Evolutionary conservation across 2,797 vertebrate species (phyloP).

Genomic region (Cyprinella venusta): DNA sequence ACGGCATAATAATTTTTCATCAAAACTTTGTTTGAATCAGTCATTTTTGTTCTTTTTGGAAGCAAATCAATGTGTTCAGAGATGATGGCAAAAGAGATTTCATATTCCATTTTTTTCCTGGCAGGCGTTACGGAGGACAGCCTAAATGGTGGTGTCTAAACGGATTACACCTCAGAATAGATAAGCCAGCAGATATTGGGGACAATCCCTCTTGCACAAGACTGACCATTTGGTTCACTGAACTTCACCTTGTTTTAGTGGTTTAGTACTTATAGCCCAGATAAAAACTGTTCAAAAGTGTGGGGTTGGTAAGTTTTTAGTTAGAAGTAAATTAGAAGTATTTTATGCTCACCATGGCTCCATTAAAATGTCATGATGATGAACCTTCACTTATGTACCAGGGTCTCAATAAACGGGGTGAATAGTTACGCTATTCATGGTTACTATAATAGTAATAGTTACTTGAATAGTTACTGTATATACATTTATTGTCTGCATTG

Average conservation of each 20-base stretch:
- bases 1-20: not conserved
- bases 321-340: not conserved
- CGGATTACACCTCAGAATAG: conserved; percentile 56
- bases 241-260: conserved; percentile 34
- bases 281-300: not conserved
- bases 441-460: no score
- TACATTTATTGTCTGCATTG: no score
- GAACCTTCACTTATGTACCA: no score
- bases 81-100: not conserved
- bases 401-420: no score
- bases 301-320: not conserved
- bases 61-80: not conserved
- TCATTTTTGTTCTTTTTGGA: not conserved
- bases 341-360: not conserved
- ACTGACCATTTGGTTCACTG: conserved; percentile 9
- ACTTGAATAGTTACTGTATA: no score
- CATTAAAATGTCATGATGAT: no score
- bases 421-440: no score
- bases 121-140: conserved; percentile 41
- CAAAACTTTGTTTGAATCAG: not conserved
- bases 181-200: conserved; percentile 45
- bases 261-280: not conserved
- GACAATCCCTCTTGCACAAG: conserved; percentile 1
- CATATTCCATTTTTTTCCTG: conserved; percentile 22
- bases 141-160: conserved; percentile 52